These are phyloP conservation scores for Micronycteris hirsuta DNA, from an alignment of 2,113 vertebrate species.

Conservation along the genomic window DNA sequence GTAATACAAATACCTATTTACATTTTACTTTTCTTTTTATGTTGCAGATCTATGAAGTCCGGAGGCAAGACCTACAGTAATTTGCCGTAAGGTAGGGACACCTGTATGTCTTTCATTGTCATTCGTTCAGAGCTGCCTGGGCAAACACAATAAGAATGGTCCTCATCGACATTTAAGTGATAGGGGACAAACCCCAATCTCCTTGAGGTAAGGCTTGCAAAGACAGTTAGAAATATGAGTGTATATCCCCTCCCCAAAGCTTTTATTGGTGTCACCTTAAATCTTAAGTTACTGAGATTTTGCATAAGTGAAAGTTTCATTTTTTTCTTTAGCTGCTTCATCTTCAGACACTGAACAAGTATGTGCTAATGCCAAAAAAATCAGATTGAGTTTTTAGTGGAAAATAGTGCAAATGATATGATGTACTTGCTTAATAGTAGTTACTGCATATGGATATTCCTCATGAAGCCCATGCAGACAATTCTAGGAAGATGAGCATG, in stretches of 20 bases:
- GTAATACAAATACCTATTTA: not conserved
- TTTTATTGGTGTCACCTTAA: not conserved
- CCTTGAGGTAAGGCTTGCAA: not conserved
- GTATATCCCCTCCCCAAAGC: not conserved
- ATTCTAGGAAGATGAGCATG: not conserved
- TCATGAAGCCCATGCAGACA: not conserved
- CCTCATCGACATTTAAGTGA: not conserved
- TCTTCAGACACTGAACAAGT: not conserved
- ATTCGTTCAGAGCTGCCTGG: not conserved
- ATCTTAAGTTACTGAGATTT: not conserved
- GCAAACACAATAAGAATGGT: not conserved
- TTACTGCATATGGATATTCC: not conserved
- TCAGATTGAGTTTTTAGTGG: not conserved
- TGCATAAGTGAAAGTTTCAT: not conserved
- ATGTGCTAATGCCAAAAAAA: not conserved
- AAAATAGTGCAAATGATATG: not conserved
- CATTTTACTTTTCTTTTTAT: conserved; percentile 8
- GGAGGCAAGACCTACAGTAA: not conserved
- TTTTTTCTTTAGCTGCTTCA: not conserved
- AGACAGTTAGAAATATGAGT: not conserved
- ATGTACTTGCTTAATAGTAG: not conserved
- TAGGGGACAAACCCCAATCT: not conserved
- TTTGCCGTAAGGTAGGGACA: conserved; percentile 49
- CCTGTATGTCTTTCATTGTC: not conserved
- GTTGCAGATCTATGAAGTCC: conserved; percentile 21